These are phyloP conservation scores for Pseudomugil tenellus DNA, from an alignment of 2,797 vertebrate species.

Conservation along the genomic window DNA sequence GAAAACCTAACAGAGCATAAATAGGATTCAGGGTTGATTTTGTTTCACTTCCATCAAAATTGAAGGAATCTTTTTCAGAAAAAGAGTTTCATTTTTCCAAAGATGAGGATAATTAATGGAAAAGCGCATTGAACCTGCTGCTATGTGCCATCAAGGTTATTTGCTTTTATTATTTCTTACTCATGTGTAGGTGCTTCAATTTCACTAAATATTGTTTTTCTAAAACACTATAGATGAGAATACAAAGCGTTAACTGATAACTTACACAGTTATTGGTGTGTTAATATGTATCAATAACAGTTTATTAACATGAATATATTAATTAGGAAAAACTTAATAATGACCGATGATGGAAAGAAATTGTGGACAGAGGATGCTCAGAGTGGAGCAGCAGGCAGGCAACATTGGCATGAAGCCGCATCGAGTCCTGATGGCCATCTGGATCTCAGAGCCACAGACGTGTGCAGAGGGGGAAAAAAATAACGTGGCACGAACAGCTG, in stretches of 20 bases:
- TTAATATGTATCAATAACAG: background rate
- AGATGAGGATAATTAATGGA: background rate
- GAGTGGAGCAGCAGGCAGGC: constrained; percentile 22
- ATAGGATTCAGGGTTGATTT: constrained; percentile 6
- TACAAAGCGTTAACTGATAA: background rate
- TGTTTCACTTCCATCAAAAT: constrained; percentile 2
- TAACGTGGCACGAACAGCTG: constrained; percentile 30
- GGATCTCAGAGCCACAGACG: constrained; percentile 27
- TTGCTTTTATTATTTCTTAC: constrained; percentile 13
- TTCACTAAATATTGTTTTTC: constrained; percentile 2
- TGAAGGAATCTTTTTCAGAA: background rate
- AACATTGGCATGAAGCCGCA: constrained; percentile 32
- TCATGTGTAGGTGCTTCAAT: background rate
- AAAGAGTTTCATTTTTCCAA: background rate
- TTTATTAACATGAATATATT: constrained; percentile 19
- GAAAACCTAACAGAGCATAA: background rate
- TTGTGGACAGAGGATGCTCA: constrained; percentile 20
- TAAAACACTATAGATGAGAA: background rate
- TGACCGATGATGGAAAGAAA: background rate
- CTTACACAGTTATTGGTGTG: background rate
- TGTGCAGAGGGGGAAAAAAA: constrained; percentile 1
- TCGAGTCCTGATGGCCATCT: constrained; percentile 52
- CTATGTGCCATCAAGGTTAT: background rate
- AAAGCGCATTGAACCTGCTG: background rate
- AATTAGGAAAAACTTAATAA: constrained; percentile 20